A percentile compares a stretch with the other conserved stretches of the same genome.
Evolutionary conservation across 2,113 vertebrate genomes (phyloP).

Genomic region (Trichomycterus rosablanca): DNA sequence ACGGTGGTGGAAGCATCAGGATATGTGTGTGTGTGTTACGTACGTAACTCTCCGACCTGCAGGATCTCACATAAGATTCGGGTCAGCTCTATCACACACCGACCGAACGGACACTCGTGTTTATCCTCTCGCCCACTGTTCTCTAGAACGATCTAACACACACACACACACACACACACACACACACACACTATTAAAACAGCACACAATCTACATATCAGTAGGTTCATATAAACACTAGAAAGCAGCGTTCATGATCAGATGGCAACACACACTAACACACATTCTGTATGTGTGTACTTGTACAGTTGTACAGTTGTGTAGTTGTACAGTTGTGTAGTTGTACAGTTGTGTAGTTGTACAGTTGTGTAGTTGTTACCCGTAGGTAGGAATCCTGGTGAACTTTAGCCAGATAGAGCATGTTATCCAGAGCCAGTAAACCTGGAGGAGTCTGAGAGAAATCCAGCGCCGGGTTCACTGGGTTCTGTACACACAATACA

Average conservation of each 20-base stretch:
- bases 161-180: conserved; percentile 14
- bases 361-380: conserved; percentile 57
- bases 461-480: conserved; percentile 94
- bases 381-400: conserved; percentile 96
- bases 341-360: not conserved
- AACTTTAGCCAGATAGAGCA: conserved; percentile 92
- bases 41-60: conserved; percentile 95
- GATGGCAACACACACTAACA: not conserved
- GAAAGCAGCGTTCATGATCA: too few relatives aligned
- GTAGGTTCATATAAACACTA: too few relatives aligned
- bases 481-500: conserved; percentile 72
- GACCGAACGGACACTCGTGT: conserved; percentile 95
- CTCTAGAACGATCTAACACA: conserved; percentile 85
- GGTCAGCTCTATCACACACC: conserved; percentile 94
- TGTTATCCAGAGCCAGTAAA: conserved; percentile 96
- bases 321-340: not conserved
- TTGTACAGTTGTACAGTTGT: not conserved
- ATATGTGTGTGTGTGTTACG: conserved; percentile 54
- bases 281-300: not conserved
- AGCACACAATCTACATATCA: too few relatives aligned
- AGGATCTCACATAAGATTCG: conserved; percentile 94
- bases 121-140: conserved; percentile 97
- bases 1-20: not conserved
- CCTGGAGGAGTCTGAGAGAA: conserved; percentile 95
- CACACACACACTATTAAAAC: conserved; percentile 6